These are phyloP conservation scores for Cyprinella venusta DNA, from an alignment of 2,797 vertebrate genomes.

Conservation along the genomic window DNA sequence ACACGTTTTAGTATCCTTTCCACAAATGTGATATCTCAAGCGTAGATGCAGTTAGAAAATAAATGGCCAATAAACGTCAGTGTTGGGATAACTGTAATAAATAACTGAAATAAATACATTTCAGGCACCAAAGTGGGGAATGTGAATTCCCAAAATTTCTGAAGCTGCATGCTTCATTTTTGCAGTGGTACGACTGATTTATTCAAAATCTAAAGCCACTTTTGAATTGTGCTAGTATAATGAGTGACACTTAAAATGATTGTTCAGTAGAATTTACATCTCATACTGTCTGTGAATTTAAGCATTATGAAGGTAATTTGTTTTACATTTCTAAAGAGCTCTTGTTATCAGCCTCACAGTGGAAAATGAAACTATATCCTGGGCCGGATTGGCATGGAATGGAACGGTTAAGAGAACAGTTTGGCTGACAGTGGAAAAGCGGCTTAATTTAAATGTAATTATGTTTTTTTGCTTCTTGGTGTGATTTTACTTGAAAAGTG, in stretches of 20 bases:
- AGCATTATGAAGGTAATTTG: too few relatives aligned
- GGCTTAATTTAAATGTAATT: constrained; percentile 4
- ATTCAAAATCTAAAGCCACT: constrained; percentile 9
- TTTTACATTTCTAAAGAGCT: too few relatives aligned
- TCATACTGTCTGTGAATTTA: too few relatives aligned
- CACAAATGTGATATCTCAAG: background rate
- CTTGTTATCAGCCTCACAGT: too few relatives aligned
- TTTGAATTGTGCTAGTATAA: background rate
- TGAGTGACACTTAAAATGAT: background rate
- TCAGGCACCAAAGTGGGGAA: background rate
- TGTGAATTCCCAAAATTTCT: background rate
- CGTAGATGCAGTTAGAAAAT: background rate
- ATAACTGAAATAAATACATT: background rate
- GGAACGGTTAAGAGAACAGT: background rate
- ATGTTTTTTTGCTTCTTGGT: constrained; percentile 21
- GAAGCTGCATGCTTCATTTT: background rate
- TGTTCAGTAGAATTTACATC: too few relatives aligned
- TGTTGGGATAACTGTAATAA: background rate
- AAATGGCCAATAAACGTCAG: background rate
- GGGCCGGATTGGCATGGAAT: too few relatives aligned
- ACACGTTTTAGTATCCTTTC: background rate
- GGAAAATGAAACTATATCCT: too few relatives aligned
- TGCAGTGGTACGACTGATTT: background rate
- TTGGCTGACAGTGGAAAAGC: background rate
- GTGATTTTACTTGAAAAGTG: constrained; percentile 37